A percentile compares a stretch with the other conserved stretches of the same genome.
Conservation (phyloP, 2,113 vertebrate species). For the Actinemys pallida region DNA sequence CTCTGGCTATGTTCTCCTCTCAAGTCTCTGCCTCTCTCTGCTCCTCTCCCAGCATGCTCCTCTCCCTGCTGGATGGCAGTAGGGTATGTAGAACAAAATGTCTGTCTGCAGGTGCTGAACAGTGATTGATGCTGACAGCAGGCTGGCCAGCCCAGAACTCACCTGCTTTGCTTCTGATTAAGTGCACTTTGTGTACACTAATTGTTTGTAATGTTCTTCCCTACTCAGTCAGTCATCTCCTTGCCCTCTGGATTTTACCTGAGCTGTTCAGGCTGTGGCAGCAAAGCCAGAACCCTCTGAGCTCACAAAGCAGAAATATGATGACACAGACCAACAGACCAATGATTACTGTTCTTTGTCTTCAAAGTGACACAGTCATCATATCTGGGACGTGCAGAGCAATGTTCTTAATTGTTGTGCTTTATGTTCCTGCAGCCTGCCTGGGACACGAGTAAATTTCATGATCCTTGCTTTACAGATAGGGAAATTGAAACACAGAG, state of each 20-base stretch:
- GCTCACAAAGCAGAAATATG: not conserved
- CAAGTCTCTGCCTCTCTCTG: not conserved
- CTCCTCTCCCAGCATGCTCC: not conserved
- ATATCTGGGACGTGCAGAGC: not conserved
- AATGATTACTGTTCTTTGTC: not conserved
- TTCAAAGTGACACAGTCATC: not conserved
- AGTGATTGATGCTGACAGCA: slow-evolving; percentile 57
- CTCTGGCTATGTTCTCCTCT: not conserved
- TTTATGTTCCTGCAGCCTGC: not conserved
- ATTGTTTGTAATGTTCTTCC: slow-evolving; percentile 29
- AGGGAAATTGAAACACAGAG: not conserved
- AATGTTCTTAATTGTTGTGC: not conserved
- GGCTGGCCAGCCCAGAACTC: slow-evolving; percentile 23
- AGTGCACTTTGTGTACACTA: slow-evolving; percentile 29
- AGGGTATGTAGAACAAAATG: slow-evolving; percentile 28
- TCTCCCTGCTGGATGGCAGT: not conserved
- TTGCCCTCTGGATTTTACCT: not conserved
- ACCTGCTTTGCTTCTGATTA: slow-evolving; percentile 62
- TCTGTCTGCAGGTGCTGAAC: slow-evolving; percentile 45
- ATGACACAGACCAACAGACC: not conserved
- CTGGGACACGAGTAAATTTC: not conserved
- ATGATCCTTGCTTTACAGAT: not conserved
- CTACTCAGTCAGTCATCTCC: slow-evolving; percentile 26
- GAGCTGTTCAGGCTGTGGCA: not conserved
- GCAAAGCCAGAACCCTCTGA: not conserved